Conservation (phyloP, 2,888 invertebrate genomes). For the Caradrina clavipalpis region DNA sequence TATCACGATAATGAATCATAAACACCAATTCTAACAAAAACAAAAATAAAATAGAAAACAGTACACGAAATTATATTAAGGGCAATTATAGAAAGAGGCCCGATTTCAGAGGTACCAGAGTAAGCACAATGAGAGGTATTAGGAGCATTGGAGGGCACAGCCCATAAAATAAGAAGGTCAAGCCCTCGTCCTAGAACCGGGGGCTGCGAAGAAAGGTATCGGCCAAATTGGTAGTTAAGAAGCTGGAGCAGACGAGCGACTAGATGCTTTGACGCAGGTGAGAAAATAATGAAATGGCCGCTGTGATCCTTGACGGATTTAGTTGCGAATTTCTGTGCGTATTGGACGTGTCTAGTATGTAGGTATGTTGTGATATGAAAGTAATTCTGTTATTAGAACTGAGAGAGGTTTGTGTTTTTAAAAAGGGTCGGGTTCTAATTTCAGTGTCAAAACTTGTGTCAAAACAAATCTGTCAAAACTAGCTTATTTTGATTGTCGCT, state of each 20-base stretch:
- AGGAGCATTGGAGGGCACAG: constrained; percentile 71
- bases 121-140: constrained; percentile 73
- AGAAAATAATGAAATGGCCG: constrained; percentile 44
- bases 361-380: not conserved
- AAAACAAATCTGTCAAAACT: too few species aligned
- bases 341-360: not conserved
- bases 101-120: constrained; percentile 50
- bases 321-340: constrained; percentile 14
- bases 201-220: constrained; percentile 64
- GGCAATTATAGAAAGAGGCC: constrained; percentile 46
- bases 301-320: constrained; percentile 38
- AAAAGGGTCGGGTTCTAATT: too few species aligned
- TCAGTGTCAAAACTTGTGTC: too few species aligned
- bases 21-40: not conserved
- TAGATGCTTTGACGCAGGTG: constrained; percentile 50
- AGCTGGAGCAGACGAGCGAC: constrained; percentile 57
- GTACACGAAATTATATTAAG: constrained; percentile 37
- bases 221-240: constrained; percentile 51
- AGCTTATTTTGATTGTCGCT: too few species aligned
- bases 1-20: not conserved
- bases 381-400: constrained; percentile 1
- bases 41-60: constrained; percentile 9
- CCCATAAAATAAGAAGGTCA: constrained; percentile 77
- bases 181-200: constrained; percentile 67
- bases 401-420: too few species aligned